These are phyloP conservation scores for Sebastes baramenuke DNA, from an alignment of 2,797 vertebrate species.

Conservation along the genomic window DNA sequence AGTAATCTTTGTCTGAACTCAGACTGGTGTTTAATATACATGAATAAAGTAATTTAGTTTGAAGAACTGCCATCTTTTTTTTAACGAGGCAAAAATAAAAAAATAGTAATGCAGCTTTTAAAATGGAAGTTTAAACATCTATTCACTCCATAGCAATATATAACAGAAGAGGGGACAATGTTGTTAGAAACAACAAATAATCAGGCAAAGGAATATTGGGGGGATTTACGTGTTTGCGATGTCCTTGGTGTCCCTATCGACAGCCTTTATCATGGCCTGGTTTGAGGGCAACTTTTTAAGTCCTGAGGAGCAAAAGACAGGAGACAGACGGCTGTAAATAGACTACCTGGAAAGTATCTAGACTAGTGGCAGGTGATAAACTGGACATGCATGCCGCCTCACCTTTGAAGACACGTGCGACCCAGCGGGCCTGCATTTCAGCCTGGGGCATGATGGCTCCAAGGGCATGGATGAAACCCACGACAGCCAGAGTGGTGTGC, in stretches of 20 bases:
- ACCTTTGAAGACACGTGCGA: slow-evolving; percentile 81
- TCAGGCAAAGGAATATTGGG: neutral
- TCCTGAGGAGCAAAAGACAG: slow-evolving; percentile 45
- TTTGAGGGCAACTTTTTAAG: slow-evolving; percentile 64
- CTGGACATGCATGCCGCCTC: neutral
- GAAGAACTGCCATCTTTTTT: neutral
- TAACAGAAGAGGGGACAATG: neutral
- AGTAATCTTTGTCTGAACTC: neutral
- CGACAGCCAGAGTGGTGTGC: slow-evolving; percentile 77
- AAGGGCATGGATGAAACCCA: slow-evolving; percentile 81
- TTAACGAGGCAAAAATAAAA: neutral
- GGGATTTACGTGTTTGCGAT: slow-evolving; percentile 64
- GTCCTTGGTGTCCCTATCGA: slow-evolving; percentile 71
- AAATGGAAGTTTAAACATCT: neutral
- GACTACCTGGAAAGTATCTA: neutral
- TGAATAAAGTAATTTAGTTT: neutral
- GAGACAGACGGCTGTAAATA: neutral
- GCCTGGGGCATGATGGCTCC: slow-evolving; percentile 82
- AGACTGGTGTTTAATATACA: neutral
- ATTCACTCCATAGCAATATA: neutral
- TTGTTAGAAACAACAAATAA: neutral
- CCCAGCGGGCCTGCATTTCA: slow-evolving; percentile 82
- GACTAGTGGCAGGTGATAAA: neutral
- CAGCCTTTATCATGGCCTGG: slow-evolving; percentile 68
- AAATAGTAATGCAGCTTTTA: neutral